Evolutionary conservation across 1,140 invertebrate genomes (phyloP).

Genomic region (Tetranychus cinnabarinus): DNA sequence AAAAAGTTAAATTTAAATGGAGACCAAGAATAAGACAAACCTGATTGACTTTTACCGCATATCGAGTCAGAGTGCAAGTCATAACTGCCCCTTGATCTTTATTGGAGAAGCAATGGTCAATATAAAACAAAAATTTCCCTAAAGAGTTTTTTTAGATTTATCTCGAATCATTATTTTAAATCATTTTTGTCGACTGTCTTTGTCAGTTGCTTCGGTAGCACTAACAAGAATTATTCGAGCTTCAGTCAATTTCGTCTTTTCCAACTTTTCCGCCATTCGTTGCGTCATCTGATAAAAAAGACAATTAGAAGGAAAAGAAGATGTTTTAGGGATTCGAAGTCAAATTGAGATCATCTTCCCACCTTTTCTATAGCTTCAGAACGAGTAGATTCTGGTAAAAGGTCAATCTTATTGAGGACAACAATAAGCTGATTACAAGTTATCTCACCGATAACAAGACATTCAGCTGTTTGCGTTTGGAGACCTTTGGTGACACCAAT

Average conservation of each 20-base stretch:
- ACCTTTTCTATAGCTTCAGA: conserved; percentile 32
- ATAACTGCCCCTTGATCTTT: conserved; percentile 47
- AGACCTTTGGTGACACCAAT: conserved; percentile 48
- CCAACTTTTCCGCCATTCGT: conserved; percentile 29
- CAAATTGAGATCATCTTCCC: conserved; percentile 1
- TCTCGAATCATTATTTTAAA: conserved; percentile 27
- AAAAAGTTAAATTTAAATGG: too few relatives aligned
- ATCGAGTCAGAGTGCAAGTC: conserved; percentile 22
- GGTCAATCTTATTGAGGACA: conserved; percentile 48
- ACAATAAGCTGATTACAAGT: conserved; percentile 38
- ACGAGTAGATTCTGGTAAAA: conserved; percentile 28
- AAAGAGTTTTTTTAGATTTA: conserved; percentile 25
- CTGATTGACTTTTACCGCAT: conserved; percentile 9
- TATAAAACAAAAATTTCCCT: conserved; percentile 37
- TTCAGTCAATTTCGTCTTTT: conserved; percentile 32
- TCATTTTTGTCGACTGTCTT: conserved; percentile 12
- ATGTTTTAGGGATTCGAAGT: not conserved
- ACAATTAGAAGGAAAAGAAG: not conserved
- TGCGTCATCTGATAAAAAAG: conserved; percentile 20
- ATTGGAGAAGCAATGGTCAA: conserved; percentile 56
- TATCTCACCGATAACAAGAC: conserved; percentile 46
- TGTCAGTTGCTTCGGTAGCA: conserved; percentile 27
- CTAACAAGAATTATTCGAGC: conserved; percentile 30
- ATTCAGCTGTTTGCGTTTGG: conserved; percentile 55
- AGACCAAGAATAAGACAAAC: not conserved